Conservation (phyloP, 2,113 vertebrate genomes). For the Tachysurus fulvidraco region DNA sequence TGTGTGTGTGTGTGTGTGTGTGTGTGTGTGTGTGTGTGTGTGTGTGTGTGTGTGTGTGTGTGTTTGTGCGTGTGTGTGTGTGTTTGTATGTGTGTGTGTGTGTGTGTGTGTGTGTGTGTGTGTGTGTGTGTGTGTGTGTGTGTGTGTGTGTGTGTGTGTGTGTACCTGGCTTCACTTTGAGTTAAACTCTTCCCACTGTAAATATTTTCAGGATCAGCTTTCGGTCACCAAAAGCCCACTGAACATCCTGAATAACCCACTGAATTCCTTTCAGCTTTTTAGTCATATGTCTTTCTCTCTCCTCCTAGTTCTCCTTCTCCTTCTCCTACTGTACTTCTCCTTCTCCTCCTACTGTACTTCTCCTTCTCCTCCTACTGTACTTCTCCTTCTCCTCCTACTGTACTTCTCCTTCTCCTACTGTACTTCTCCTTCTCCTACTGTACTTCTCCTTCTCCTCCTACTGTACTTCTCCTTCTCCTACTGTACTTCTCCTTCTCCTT, state of each 20-base stretch:
- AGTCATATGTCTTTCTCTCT: conserved; percentile 51
- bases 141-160: conserved; percentile 16
- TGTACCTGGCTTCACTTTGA: conserved; percentile 6
- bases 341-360: conserved; percentile 3
- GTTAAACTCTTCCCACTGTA: conserved; percentile 58
- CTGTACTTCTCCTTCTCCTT: conserved; percentile 1
- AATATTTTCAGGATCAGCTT: conserved; percentile 70
- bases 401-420: neutral
- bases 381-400: too few relatives aligned
- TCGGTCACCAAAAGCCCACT: conserved; percentile 58
- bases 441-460: conserved; percentile 28
- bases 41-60: neutral
- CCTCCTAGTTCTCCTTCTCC: conserved; percentile 2
- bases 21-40: neutral
- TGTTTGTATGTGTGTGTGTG: neutral
- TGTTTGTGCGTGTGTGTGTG: neutral
- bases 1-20: neutral
- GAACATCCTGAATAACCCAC: conserved; percentile 52
- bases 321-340: too few relatives aligned
- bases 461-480: neutral
- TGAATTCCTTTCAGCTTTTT: conserved; percentile 52
- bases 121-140: too few relatives aligned
- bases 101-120: too few relatives aligned
- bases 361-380: conserved; percentile 10
- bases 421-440: too few relatives aligned